phyloP scores from a whole-genome alignment of 1,140 invertebrate species.

The Aleiodes sp. region DNA sequence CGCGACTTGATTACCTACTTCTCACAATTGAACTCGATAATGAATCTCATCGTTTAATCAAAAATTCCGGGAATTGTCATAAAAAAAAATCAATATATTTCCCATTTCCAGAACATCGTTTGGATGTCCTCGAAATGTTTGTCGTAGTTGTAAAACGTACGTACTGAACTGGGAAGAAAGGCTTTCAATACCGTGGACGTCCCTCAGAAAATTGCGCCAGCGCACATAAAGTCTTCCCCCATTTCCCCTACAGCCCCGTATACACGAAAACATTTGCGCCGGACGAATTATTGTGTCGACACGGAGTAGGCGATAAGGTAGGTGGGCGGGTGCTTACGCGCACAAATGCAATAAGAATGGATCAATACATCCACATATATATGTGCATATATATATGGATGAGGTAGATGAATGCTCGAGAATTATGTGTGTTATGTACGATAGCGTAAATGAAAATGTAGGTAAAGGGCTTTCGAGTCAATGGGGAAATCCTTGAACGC shows the following conservation, averaged over 20 bases:
- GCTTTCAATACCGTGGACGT: neutral
- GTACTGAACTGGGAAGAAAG: neutral
- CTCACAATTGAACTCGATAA: too few species aligned
- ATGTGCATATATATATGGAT: neutral
- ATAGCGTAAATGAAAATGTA: neutral
- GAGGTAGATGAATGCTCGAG: too few species aligned
- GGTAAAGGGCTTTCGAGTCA: neutral
- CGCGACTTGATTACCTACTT: too few species aligned
- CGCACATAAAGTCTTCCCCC: neutral
- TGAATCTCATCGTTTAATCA: too few species aligned
- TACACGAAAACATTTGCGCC: neutral
- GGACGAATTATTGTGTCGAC: neutral
- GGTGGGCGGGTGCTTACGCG: neutral
- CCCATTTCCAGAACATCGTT: neutral
- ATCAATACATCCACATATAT: neutral
- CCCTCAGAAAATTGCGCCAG: neutral
- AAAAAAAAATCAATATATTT: conserved; percentile 7
- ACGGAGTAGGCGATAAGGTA: neutral
- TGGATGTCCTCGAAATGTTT: neutral
- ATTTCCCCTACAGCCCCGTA: neutral
- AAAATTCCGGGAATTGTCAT: too few species aligned
- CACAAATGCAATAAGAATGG: conserved; percentile 9
- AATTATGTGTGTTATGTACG: neutral
- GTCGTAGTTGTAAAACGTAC: neutral
- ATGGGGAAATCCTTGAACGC: too few species aligned